Evolutionary conservation across 2,113 vertebrate genomes (phyloP), one percentile per base, ranked within the genome.

Genomic region (Raja brachyura): DNA sequence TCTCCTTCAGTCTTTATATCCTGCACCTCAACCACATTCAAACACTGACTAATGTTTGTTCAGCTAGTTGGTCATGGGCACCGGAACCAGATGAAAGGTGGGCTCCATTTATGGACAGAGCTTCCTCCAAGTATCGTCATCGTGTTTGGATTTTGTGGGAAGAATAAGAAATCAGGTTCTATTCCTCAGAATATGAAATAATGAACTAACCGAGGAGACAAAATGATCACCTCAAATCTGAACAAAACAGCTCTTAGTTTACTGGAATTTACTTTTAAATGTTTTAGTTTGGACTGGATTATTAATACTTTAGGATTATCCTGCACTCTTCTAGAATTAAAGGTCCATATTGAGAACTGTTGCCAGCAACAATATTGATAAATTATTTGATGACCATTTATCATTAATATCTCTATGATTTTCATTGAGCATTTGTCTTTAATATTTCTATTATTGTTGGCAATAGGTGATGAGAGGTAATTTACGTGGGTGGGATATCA

Each of bases 31-130:
- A 92, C 90, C 90, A 92, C 66, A 92, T 39, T 73, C 90, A 92
- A 92, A 92, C 68, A 74, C 39, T 92, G 90, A 92, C 90, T 54
- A 66, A 92, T 74, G 54, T 92, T 92, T 73, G 5, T 39, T 28
- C 18, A 74, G 90, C 48, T 54, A 22, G 90, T 7, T 68, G 31
- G 48, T 54, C 68, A 20, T 54, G 90, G 68, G 8, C 90, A 74
- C 20, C 18, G 90, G 22, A 48, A 73, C 5, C 33, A 73, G 68
- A 68, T 92, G 66, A 25, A 68, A 92, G 39, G 20, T 39, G 68
- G 81, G 90, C 68, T 54, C 0, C 13, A 54, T 73, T 48, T 48
- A 70, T 92, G 66, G 33, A 9, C 90, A 92, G 4, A 73, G 9
- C 66, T 54, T 25, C 90, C 68, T 73, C 90, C 39, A 11, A 28